Evolutionary conservation across 2,113 vertebrate species (phyloP).

Genomic region (Ceratotherium simum): DNA sequence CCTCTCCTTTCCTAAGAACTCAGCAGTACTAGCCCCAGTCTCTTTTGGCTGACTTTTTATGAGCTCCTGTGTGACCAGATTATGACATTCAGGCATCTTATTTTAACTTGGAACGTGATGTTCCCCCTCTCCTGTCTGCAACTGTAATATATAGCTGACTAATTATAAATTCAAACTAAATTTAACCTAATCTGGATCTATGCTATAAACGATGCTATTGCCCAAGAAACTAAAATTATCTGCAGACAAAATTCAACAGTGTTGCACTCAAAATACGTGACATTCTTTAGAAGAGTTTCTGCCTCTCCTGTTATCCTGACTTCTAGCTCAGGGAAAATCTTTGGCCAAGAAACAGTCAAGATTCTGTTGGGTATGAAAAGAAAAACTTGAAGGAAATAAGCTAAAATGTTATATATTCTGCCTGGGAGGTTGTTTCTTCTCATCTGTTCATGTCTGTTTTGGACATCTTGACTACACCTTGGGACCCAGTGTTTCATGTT

Average conservation of each 20-base stretch:
- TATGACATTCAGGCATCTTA: slow-evolving; percentile 72
- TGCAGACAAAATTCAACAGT: slow-evolving; percentile 63
- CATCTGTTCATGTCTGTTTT: background rate
- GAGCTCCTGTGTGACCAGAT: slow-evolving; percentile 67
- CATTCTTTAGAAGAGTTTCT: slow-evolving; percentile 16
- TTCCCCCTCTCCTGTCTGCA: slow-evolving; percentile 70
- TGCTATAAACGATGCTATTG: slow-evolving; percentile 68
- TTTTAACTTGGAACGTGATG: slow-evolving; percentile 75
- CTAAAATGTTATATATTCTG: background rate
- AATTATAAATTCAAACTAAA: slow-evolving; percentile 79
- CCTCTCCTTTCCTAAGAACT: slow-evolving; percentile 36
- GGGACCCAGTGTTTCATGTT: background rate
- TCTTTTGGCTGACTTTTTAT: slow-evolving; percentile 56
- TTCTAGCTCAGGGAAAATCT: slow-evolving; percentile 40
- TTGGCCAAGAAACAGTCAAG: slow-evolving; percentile 32
- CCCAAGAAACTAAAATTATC: slow-evolving; percentile 79
- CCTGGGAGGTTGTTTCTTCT: background rate
- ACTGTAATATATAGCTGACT: slow-evolving; percentile 67
- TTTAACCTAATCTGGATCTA: slow-evolving; percentile 79
- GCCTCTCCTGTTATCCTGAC: slow-evolving; percentile 9
- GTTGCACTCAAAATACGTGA: slow-evolving; percentile 57
- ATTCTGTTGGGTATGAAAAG: background rate
- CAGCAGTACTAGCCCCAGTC: background rate
- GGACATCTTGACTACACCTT: background rate
- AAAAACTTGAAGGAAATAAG: slow-evolving; percentile 10